A percentile compares a stretch with the other conserved stretches of the same genome.
These are phyloP conservation scores for Sicus ferrugineus DNA, from an alignment of 2,888 invertebrate species.

Conservation along the genomic window DNA sequence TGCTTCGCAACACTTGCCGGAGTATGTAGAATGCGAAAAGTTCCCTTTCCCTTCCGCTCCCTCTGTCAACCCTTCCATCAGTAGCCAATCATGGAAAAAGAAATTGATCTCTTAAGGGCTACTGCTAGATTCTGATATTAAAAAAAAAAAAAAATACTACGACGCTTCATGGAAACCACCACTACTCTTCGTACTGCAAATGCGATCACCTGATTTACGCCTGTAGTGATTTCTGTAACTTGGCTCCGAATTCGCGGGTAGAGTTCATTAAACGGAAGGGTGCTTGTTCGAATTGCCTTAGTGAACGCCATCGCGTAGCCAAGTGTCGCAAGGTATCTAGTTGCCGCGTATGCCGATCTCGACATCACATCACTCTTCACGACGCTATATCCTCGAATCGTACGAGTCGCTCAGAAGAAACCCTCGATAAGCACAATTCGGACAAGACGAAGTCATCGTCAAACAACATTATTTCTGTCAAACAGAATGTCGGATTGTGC, in stretches of 20 bases:
- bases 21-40: too few relatives aligned
- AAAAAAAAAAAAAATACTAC: too few relatives aligned
- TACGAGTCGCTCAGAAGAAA: too few relatives aligned
- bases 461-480: too few relatives aligned
- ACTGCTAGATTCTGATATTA: too few relatives aligned
- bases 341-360: background rate
- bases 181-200: background rate
- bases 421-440: too few relatives aligned
- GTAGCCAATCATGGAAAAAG: background rate
- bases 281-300: background rate
- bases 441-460: too few relatives aligned
- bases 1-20: too few relatives aligned
- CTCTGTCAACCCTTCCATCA: too few relatives aligned
- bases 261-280: background rate
- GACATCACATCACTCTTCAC: background rate
- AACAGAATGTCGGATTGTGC: constrained; percentile 19
- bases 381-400: constrained; percentile 6
- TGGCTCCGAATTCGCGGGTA: background rate
- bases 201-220: background rate
- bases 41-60: too few relatives aligned
- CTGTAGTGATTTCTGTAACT: background rate
- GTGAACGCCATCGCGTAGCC: background rate
- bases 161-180: background rate
- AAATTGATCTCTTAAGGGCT: background rate
- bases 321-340: background rate